A percentile compares a stretch with the other conserved stretches of the same genome.
Evolutionary conservation across 2,888 invertebrate species (phyloP).

Genomic region (Cryptus armator): DNA sequence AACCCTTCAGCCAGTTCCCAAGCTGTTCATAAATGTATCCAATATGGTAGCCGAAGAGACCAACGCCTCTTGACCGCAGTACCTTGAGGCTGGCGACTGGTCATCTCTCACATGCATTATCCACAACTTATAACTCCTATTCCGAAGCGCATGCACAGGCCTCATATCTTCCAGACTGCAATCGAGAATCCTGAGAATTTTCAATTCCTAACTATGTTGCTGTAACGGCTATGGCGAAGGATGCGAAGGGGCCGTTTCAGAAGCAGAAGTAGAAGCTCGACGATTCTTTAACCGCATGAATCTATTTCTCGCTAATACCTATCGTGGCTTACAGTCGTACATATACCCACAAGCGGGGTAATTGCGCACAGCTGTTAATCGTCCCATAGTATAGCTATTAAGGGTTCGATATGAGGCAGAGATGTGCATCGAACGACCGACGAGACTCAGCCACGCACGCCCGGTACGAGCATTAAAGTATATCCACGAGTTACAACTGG

Average conservation of each 20-base stretch:
- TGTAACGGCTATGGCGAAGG: background rate
- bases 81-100: slow-evolving; percentile 23
- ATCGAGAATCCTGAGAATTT: slow-evolving; percentile 40
- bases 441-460: slow-evolving; percentile 61
- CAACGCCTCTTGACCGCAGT: slow-evolving; percentile 19
- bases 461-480: slow-evolving; percentile 36
- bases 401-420: slow-evolving; percentile 45
- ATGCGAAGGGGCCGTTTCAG: slow-evolving; percentile 38
- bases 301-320: slow-evolving; percentile 68
- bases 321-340: slow-evolving; percentile 27
- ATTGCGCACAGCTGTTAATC: slow-evolving; percentile 67
- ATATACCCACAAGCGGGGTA: slow-evolving; percentile 55
- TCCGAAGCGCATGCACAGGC: slow-evolving; percentile 28
- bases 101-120: slow-evolving; percentile 74
- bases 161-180: slow-evolving; percentile 19
- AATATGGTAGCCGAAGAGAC: background rate
- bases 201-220: slow-evolving; percentile 48
- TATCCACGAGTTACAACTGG: slow-evolving; percentile 70
- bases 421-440: slow-evolving; percentile 40
- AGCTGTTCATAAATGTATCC: slow-evolving; percentile 1
- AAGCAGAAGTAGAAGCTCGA: slow-evolving; percentile 52
- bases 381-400: slow-evolving; percentile 61
- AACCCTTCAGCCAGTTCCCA: slow-evolving; percentile 9
- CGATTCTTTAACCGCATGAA: slow-evolving; percentile 58
- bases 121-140: slow-evolving; percentile 64